Base-by-base conservation (phyloP, 2,888 invertebrate genomes). In the Stenchaetothrips biformis region DNA sequence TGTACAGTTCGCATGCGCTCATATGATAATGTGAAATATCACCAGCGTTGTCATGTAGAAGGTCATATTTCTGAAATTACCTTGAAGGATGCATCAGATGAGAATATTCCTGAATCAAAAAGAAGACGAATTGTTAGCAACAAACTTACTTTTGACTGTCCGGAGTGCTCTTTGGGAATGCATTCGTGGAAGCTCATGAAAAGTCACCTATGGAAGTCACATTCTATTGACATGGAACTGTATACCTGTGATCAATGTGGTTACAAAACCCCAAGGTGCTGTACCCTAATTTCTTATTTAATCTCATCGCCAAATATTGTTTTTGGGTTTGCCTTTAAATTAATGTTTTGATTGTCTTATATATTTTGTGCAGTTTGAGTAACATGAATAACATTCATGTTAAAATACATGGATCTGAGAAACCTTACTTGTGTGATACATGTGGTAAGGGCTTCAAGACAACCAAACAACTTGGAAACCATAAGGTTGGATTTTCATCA, bases 381-480 rank as follows among this genome's bases (percentile, higher is more conserved):
- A 91, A 92, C 83, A 87, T 95, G 79, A 89, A 91, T 80, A 93
- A 92, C 84, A 90, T 92, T 47, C 95, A 95, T 84, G 91, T 92
- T 86, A 91, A 92, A 85, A 94, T 93, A 81, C 95, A 95, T 87
- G 90, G 90, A 67, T 89, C 90, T 82, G 89, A 90, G 80, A 91
- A 90, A 83, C 89, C 90, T 81, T 92, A 89, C 85, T 85, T 88
- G 37, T 92, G 92, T 86, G 88, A 91, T 81, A 87, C 89, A 80
- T 96, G 96, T 85, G 90, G 91, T 47, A 94, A 95, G 86, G 89
- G 87, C 7, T 96, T 95, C 86, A 95, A 95, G 86, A 95, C 93
- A 84, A 89, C 89, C 9, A 93, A 92, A 85, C 95, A 95, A 85
- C 87, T 95, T 80, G 89, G 92, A 74, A 95, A 94, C 85, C 96